Conservation (phyloP, 1,140 invertebrate genomes). For the Hesperophylax magnus region DNA sequence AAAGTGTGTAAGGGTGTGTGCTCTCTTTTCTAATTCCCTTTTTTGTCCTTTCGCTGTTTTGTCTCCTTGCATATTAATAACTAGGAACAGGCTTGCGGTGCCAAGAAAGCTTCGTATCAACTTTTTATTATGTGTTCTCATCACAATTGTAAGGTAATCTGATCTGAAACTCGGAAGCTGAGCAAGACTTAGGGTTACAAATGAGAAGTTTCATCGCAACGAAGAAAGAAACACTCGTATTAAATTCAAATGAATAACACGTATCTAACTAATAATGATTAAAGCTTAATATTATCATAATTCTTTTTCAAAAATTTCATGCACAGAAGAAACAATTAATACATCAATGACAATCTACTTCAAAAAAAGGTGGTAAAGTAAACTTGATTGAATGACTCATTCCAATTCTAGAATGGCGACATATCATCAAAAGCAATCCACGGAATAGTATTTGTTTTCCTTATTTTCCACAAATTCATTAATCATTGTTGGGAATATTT, state of each 20-base stretch:
- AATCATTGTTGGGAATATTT: slow-evolving; percentile 48
- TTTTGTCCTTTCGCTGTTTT: not conserved
- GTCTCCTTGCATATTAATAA: not conserved
- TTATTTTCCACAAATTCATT: slow-evolving; percentile 39
- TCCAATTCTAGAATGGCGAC: not conserved
- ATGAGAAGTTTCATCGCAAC: too few relatives aligned
- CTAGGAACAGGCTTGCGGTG: not conserved
- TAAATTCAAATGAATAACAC: too few relatives aligned
- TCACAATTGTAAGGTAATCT: slow-evolving; percentile 15
- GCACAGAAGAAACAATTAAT: too few relatives aligned
- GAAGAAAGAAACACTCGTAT: not conserved
- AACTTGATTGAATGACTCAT: too few relatives aligned
- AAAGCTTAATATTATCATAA: too few relatives aligned
- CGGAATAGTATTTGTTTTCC: slow-evolving; percentile 29
- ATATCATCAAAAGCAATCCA: slow-evolving; percentile 16
- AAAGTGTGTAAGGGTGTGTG: too few relatives aligned
- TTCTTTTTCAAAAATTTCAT: too few relatives aligned
- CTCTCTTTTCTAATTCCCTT: not conserved
- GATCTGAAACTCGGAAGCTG: not conserved
- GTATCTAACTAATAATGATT: too few relatives aligned
- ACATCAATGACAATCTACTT: too few relatives aligned
- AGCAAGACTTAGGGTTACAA: not conserved
- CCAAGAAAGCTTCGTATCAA: slow-evolving; percentile 5
- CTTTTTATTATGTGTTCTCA: not conserved
- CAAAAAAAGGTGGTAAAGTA: too few relatives aligned